phyloP scores from a whole-genome alignment of 2,888 invertebrate species.

The Lamellibrachia satsuma region DNA sequence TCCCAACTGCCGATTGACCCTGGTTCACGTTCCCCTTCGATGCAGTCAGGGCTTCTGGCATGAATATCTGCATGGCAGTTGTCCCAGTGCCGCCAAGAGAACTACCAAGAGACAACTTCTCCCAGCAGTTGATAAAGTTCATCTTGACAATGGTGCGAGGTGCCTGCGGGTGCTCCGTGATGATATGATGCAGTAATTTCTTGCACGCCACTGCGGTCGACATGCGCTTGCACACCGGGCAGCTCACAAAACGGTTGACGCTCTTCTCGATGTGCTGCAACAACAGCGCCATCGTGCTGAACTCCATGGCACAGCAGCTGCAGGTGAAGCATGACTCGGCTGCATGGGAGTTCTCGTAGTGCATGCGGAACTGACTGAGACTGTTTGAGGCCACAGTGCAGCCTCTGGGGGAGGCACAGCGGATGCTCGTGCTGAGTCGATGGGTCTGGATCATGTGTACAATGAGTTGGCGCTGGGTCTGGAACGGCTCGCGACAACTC shows the following conservation, averaged over 20 bases:
- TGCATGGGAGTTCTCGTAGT: not conserved
- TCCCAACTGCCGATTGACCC: not conserved
- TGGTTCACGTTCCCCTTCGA: not conserved
- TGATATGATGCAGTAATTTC: not conserved
- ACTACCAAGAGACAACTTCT: not conserved
- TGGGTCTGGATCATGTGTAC: not conserved
- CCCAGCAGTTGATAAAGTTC: slow-evolving; percentile 4
- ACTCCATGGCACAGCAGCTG: not conserved
- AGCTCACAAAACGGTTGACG: not conserved
- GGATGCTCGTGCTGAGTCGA: not conserved
- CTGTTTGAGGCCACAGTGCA: not conserved
- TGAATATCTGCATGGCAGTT: slow-evolving; percentile 4
- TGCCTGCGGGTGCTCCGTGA: not conserved
- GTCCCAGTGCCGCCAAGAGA: not conserved
- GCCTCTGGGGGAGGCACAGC: not conserved
- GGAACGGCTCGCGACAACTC: not conserved
- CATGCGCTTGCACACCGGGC: slow-evolving; percentile 6
- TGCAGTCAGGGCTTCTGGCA: not conserved
- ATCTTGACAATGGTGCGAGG: not conserved
- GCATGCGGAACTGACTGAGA: not conserved
- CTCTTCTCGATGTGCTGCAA: not conserved
- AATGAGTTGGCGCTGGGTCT: not conserved
- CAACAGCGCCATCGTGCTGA: slow-evolving; percentile 8
- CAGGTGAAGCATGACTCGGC: not conserved
- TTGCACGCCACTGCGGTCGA: not conserved